A percentile compares a stretch with the other conserved stretches of the same genome.
Evolutionary conservation across 2,797 vertebrate species (phyloP).

Genomic region (Sebastes aleutianus): DNA sequence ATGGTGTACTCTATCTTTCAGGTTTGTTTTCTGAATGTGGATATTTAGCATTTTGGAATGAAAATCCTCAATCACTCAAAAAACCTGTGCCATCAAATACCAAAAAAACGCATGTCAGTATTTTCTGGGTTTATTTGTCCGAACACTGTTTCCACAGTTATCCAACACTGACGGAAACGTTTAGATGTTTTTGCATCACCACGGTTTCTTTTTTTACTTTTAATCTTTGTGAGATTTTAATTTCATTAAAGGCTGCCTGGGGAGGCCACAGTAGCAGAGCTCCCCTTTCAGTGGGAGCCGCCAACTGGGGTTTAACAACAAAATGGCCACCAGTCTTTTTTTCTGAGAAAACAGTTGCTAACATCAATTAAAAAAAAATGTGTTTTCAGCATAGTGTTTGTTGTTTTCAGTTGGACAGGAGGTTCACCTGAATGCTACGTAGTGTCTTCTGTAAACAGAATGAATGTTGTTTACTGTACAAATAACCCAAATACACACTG

Average conservation of each 20-base stretch:
- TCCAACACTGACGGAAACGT: background rate
- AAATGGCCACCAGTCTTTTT: background rate
- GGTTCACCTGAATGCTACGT: background rate
- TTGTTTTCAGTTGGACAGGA: background rate
- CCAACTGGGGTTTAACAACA: background rate
- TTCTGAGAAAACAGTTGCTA: background rate
- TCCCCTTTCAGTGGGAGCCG: background rate
- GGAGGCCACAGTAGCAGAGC: background rate
- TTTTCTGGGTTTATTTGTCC: background rate
- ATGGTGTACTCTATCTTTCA: background rate
- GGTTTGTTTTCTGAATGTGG: background rate
- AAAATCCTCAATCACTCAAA: conserved; percentile 3
- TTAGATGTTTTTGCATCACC: background rate
- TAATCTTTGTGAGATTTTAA: background rate
- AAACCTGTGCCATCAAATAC: background rate
- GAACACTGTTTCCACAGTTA: background rate
- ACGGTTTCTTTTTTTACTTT: background rate
- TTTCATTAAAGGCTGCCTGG: background rate
- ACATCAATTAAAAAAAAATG: background rate
- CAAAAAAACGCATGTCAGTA: conserved; percentile 24
- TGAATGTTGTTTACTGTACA: background rate
- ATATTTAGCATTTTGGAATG: conserved; percentile 44
- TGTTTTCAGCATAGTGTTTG: background rate
- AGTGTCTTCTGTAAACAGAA: background rate
- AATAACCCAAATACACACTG: background rate